Evolutionary conservation across 2,888 invertebrate species (phyloP).

Genomic region (Lepidochitona cinerea): DNA sequence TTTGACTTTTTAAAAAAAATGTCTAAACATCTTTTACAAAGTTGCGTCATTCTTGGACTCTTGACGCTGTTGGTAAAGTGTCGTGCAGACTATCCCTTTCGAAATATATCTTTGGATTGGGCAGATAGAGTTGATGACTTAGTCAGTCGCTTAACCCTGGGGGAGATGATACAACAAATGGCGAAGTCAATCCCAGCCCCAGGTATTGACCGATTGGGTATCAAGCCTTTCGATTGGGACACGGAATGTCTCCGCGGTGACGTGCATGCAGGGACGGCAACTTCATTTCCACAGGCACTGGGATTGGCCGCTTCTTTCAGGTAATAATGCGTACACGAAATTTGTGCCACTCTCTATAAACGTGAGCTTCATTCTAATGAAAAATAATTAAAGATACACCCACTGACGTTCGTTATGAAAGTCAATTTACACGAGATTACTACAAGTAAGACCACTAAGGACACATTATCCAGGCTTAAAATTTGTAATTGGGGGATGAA

Average conservation of each 20-base stretch:
- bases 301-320: slow-evolving; percentile 66
- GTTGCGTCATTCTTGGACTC: too few species aligned
- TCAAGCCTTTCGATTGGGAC: slow-evolving; percentile 61
- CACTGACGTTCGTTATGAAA: too few species aligned
- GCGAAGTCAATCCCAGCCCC: slow-evolving; percentile 53
- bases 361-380: too few species aligned
- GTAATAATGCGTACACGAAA: slow-evolving; percentile 43
- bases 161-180: slow-evolving; percentile 56
- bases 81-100: slow-evolving; percentile 51
- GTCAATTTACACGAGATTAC: too few species aligned
- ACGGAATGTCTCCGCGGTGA: slow-evolving; percentile 67
- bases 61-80: too few species aligned
- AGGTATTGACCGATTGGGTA: slow-evolving; percentile 54
- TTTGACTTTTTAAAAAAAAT: too few species aligned
- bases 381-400: too few species aligned
- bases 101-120: slow-evolving; percentile 60
- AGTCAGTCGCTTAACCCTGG: slow-evolving; percentile 53
- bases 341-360: too few species aligned
- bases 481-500: too few species aligned
- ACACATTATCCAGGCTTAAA: too few species aligned
- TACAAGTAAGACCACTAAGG: too few species aligned
- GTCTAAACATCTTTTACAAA: too few species aligned
- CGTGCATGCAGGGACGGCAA: slow-evolving; percentile 58
- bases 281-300: slow-evolving; percentile 65
- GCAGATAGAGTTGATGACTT: slow-evolving; percentile 59